Conservation (phyloP, 2,113 vertebrate genomes). For the Trematomus loennbergii region DNA sequence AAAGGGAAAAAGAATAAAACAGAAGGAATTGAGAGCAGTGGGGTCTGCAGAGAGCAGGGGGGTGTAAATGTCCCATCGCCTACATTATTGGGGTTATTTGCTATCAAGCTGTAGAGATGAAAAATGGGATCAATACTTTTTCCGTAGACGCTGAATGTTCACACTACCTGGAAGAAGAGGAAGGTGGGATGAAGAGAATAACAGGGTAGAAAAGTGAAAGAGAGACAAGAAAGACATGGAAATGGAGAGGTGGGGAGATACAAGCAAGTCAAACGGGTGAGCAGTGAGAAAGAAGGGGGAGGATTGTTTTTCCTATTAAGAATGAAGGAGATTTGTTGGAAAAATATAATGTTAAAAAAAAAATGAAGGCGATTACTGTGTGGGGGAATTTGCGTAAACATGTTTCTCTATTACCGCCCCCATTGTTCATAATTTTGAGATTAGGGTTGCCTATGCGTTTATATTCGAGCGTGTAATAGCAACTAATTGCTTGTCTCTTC, state of each 20-base stretch:
- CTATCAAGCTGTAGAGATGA: conserved; percentile 24
- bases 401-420: conserved; percentile 69
- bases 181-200: background rate
- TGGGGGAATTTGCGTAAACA: conserved; percentile 78
- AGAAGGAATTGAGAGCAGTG: conserved; percentile 38
- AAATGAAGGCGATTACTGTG: conserved; percentile 66
- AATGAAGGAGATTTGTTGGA: conserved; percentile 50
- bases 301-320: conserved; percentile 62
- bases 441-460: conserved; percentile 61
- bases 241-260: conserved; percentile 3
- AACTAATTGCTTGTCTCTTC: conserved; percentile 77
- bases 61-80: conserved; percentile 47
- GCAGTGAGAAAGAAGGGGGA: conserved; percentile 8
- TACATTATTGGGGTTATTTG: conserved; percentile 38
- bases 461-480: conserved; percentile 70
- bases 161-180: conserved; percentile 16
- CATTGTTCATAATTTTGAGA: conserved; percentile 82
- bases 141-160: conserved; percentile 14
- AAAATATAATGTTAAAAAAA: too few relatives aligned
- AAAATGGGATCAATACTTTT: conserved; percentile 48
- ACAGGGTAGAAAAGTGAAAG: background rate
- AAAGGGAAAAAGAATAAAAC: conserved; percentile 55
- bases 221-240: background rate
- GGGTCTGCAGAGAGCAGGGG: conserved; percentile 40
- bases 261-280: conserved; percentile 31